A percentile compares a stretch with the other conserved stretches of the same genome.
Evolutionary conservation across 2,888 invertebrate species (phyloP).

Genomic region (Tachystola acroxantha): DNA sequence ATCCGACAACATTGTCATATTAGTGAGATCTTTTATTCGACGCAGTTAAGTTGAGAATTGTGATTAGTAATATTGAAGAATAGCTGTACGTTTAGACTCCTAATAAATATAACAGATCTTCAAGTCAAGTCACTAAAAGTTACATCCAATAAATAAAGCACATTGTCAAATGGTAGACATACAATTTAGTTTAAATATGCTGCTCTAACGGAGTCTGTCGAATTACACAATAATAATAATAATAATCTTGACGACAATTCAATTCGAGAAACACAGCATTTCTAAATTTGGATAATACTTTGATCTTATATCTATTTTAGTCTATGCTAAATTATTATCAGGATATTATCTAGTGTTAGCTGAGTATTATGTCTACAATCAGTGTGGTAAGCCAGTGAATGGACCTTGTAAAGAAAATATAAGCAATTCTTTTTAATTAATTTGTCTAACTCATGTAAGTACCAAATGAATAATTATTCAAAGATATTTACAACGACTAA

Average conservation of each 20-base stretch:
- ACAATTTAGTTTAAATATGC: constrained; percentile 22
- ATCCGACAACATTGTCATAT: constrained; percentile 27
- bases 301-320: constrained; percentile 61
- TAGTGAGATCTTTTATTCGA: constrained; percentile 50
- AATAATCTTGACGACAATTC: constrained; percentile 41
- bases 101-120: no score
- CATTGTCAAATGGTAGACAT: constrained; percentile 31
- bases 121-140: no score
- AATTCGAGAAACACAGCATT: constrained; percentile 66
- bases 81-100: no score
- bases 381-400: constrained; percentile 51
- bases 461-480: constrained; percentile 38
- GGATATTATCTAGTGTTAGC: constrained; percentile 61
- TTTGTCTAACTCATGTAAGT: constrained; percentile 38
- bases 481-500: constrained; percentile 64
- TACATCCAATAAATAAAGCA: constrained; percentile 23
- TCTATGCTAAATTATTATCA: constrained; percentile 71
- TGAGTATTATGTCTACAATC: constrained; percentile 51
- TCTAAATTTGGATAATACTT: constrained; percentile 75
- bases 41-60: no score
- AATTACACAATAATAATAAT: no score
- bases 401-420: constrained; percentile 31
- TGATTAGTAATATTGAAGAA: no score
- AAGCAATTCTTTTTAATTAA: constrained; percentile 38
- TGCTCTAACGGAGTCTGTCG: constrained; percentile 32